Base-by-base conservation (phyloP, 2,888 invertebrate species). In the Rutpela maculata region DNA sequence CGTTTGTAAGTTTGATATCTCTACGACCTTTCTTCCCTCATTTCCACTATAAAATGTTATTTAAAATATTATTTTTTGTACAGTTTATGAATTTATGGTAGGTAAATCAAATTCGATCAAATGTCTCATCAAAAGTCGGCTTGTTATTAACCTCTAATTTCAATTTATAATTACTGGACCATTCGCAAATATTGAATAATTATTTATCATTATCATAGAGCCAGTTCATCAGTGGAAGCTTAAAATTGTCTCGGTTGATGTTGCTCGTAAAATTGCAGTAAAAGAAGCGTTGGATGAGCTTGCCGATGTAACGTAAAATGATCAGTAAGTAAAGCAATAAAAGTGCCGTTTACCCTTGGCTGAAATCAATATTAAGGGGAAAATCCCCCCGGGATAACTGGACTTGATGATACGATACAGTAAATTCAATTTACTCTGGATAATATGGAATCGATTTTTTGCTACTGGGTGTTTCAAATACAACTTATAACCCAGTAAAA, bases 221-320 rank as follows among this genome's bases (percentile, higher is more conserved):
- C 50, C n/a, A 50, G 2, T 7, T 50, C 50, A n/a, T 50, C n/a
- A 50, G 50, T 17, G 1, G 43, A 11, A 43, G 15, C 43, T 43
- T 43, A 50, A 35, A 35, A n/a, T 15, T 50, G 50, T 50, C 15
- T 50, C 50, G 50, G 5, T 50, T n/a, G 50, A n/a, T 43, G 4
- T 43, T 43, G 43, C 50, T 50, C 6, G 7, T 50, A 50, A 50
- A 50, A 50, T 50, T n/a, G 50, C 50, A 50, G 50, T 15, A n/a
- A 50, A 50, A 50, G n/a, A 50, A 50, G 50, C n/a, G 50, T 17
- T 17, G n/a, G 50, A 50, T n/a, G 50, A n/a, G 50, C 50, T 43
- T n/a, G 67, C 22, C 26, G 11, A 15, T 67, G 38, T 67, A 67
- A 67, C 19, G 17, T 19, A 67, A n/a, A 67, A 67, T 67, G 56